These are phyloP conservation scores for Platysteira castanea DNA, from an alignment of 2,113 vertebrate genomes.

Conservation along the genomic window DNA sequence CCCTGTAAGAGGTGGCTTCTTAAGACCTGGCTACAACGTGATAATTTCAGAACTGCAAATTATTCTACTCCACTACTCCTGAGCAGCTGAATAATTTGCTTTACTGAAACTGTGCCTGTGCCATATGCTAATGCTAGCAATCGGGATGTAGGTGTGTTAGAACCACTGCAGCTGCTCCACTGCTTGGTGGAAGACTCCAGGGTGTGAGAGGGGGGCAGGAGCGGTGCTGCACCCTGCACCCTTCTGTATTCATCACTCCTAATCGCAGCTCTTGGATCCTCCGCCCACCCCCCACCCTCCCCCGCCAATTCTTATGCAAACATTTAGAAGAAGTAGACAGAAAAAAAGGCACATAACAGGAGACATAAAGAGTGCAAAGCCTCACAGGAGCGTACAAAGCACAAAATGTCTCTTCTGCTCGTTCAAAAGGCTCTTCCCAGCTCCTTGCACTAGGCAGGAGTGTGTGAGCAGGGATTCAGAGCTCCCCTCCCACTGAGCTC, in stretches of 20 bases:
- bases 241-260: not conserved
- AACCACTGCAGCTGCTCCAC: not conserved
- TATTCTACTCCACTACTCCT: not conserved
- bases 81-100: not conserved
- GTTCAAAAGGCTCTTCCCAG: not conserved
- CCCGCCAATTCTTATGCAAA: not conserved
- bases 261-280: not conserved
- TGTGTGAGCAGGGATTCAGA: not conserved
- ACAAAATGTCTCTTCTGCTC: not conserved
- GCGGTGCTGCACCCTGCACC: not conserved
- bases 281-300: too few species aligned
- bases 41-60: not conserved
- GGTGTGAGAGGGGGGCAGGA: not conserved
- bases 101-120: not conserved
- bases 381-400: not conserved
- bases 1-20: not conserved
- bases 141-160: accelerated
- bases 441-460: not conserved
- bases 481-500: constrained; percentile 32
- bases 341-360: not conserved
- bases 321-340: not conserved
- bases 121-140: not conserved
- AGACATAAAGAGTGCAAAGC: not conserved
- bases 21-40: not conserved
- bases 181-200: not conserved